A percentile compares a stretch with the other conserved stretches of the same genome.
These are phyloP conservation scores for Clanis bilineata DNA, from an alignment of 2,888 invertebrate species.

Conservation along the genomic window DNA sequence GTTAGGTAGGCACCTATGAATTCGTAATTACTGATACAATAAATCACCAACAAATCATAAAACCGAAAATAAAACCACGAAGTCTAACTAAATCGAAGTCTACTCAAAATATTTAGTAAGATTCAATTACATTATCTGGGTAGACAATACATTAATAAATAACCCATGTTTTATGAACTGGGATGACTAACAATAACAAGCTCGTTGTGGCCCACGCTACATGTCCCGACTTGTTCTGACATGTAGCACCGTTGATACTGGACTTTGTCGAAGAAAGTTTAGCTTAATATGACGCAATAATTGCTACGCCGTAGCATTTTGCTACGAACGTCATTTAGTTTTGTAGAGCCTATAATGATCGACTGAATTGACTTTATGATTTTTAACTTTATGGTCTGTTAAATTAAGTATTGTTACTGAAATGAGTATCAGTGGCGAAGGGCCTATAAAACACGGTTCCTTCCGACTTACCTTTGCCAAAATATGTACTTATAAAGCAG, in stretches of 20 bases:
- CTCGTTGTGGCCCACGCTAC: neutral
- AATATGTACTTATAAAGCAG: too few species aligned
- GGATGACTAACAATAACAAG: neutral
- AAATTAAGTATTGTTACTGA: too few species aligned
- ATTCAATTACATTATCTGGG: neutral
- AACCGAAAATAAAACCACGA: neutral
- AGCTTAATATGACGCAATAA: slow-evolving; percentile 15
- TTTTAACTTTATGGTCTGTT: too few species aligned
- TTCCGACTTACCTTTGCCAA: too few species aligned
- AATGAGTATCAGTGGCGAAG: too few species aligned
- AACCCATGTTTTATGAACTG: neutral
- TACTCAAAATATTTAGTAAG: neutral
- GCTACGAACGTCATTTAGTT: slow-evolving; percentile 30
- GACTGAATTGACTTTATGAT: neutral
- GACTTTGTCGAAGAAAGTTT: slow-evolving; percentile 25
- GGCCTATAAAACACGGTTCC: too few species aligned
- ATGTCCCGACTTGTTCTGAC: slow-evolving; percentile 8
- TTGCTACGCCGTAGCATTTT: slow-evolving; percentile 43
- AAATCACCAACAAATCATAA: neutral
- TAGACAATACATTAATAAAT: neutral
- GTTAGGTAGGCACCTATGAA: too few species aligned
- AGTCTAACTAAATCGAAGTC: neutral
- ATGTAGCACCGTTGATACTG: neutral
- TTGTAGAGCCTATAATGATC: neutral
- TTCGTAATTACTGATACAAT: too few species aligned